Evolutionary conservation across 2,797 vertebrate species (phyloP), one percentile per base, ranked within the genome.

Genomic region (Enteromius anoplus): DNA sequence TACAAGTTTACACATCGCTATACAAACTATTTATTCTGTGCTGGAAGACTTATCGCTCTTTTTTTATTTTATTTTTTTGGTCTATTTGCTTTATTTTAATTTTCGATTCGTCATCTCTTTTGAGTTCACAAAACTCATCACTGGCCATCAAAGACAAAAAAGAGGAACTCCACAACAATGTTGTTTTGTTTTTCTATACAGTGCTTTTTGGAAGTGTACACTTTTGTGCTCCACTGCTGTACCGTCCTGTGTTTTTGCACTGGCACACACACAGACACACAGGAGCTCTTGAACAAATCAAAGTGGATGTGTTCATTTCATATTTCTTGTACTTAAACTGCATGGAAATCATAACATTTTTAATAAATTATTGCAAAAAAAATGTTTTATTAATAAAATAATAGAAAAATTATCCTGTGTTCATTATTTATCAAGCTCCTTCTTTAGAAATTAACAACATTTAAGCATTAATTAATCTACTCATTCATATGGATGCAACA

Each of bases 301-400:
- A 90, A 85, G 81, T 89, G 87, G 88, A 93, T 93, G 93, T 95
- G 94, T 93, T 95, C 93, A 95, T 95, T 93, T 87, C 86, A 89
- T 91, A 94, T 95, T 83, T 96, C 95, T 95, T 95, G 90, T 95
- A 94, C 94, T 94, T 94, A 93, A 94, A 94, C 93, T 96, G 96
- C 95, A 96, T 96, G 96, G 95, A 92, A 85, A 95, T 92, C 92
- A 89, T 89, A 86, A 85, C 86, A 95, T 96, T 96, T 96, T 96
- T 96, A 96, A 96, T 95, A 96, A 95, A 96, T 94, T 94, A 94
- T 96, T 95, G 95, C 93, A 95, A 94, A 88, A 89, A 88, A 89
- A 89, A 95, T 95, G 93, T 95, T 96, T 96, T 96, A 96, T 94
- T 94, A 96, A 95, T 96, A 96, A 96, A 96, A 95, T 93, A 90